Evolutionary conservation across 2,797 vertebrate genomes (phyloP).

Genomic region (Notolepis coatsorum): DNA sequence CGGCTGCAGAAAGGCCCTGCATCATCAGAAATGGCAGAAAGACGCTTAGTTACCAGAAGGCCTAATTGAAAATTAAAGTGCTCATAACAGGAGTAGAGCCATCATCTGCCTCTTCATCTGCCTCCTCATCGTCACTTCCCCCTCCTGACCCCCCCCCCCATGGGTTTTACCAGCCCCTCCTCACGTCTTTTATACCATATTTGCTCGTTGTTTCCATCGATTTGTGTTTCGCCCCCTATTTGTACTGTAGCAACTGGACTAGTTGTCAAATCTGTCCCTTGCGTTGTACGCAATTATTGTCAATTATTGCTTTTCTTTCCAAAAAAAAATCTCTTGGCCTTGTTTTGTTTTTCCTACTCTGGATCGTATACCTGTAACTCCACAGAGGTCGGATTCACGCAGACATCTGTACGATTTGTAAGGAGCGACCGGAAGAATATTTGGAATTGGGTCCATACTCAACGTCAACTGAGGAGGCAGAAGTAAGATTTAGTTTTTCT

Average conservation of each 20-base stretch:
- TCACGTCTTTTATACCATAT: conserved; percentile 41
- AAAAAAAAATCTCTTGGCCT: no score
- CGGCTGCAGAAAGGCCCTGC: conserved; percentile 71
- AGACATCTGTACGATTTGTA: no score
- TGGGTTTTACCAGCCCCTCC: conserved; percentile 47
- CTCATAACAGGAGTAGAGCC: conserved; percentile 66
- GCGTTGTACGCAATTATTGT: no score
- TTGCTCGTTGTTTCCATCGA: conserved; percentile 61
- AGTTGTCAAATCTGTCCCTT: conserved; percentile 14
- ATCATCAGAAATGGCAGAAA: conserved; percentile 80
- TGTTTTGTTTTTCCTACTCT: no score
- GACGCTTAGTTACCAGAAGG: conserved; percentile 55
- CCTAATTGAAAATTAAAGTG: conserved; percentile 83
- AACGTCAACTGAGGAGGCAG: no score
- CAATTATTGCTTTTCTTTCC: no score
- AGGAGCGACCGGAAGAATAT: no score
- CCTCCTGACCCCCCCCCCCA: conserved; percentile 16
- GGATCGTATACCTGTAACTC: no score
- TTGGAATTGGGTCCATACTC: no score
- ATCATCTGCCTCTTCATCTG: conserved; percentile 23
- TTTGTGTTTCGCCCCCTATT: conserved; percentile 45
- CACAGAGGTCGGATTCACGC: no score
- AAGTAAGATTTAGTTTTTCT: no score
- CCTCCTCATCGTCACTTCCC: conserved; percentile 22
- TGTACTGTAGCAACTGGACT: conserved; percentile 6